Conservation (phyloP, 2,797 vertebrate species). For the Scarus forsteni region DNA sequence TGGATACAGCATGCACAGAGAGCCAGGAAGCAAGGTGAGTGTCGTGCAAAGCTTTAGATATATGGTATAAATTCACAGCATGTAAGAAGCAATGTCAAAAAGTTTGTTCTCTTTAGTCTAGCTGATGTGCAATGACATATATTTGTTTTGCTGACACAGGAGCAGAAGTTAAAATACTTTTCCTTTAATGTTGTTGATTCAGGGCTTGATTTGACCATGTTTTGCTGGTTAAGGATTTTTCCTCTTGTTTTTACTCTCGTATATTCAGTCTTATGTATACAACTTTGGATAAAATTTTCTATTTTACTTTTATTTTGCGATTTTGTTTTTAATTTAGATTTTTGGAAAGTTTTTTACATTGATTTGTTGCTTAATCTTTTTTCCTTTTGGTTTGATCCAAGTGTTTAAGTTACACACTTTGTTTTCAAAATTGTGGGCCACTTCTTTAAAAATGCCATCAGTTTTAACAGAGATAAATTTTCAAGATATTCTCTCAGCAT, state of each 20-base stretch:
- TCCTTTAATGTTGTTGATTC: neutral
- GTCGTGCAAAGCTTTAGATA: neutral
- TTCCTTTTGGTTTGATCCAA: too few relatives aligned
- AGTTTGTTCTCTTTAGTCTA: neutral
- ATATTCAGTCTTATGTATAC: too few relatives aligned
- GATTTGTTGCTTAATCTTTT: too few relatives aligned
- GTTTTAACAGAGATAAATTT: too few relatives aligned
- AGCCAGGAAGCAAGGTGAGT: slow-evolving; percentile 64
- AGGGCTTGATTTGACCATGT: neutral
- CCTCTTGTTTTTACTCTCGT: slow-evolving; percentile 2
- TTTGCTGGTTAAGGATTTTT: neutral
- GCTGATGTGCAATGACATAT: neutral
- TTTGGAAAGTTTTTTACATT: too few relatives aligned
- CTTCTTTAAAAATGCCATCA: too few relatives aligned
- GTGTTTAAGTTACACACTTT: too few relatives aligned
- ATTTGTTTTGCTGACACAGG: neutral
- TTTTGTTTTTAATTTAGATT: too few relatives aligned
- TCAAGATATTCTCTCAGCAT: too few relatives aligned
- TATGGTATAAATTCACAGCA: neutral
- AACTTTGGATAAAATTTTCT: too few relatives aligned
- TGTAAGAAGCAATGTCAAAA: neutral
- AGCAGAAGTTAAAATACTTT: neutral
- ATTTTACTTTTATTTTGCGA: too few relatives aligned
- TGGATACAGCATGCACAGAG: slow-evolving; percentile 62
- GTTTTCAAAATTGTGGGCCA: too few relatives aligned